These are phyloP conservation scores for Paguma larvata DNA, from an alignment of 2,797 vertebrate species.

Conservation along the genomic window DNA sequence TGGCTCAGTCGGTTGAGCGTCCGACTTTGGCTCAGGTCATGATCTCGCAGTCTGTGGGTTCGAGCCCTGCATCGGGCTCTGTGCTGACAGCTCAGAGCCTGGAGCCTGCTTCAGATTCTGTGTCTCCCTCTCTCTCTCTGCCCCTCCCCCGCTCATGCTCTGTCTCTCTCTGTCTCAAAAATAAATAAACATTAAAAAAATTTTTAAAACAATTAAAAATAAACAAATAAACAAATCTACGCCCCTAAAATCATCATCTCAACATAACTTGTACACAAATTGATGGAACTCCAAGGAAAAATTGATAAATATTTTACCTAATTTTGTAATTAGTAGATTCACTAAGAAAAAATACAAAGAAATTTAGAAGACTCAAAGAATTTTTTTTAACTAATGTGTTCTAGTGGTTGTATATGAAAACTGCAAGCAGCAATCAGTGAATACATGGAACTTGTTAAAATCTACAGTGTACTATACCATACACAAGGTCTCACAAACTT, in stretches of 20 bases:
- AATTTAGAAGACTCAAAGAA: neutral
- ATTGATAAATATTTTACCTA: neutral
- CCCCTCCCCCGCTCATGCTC: too few species aligned
- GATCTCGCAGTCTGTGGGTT: too few species aligned
- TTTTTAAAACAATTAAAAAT: too few species aligned
- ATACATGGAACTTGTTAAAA: neutral
- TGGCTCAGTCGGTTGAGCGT: too few species aligned
- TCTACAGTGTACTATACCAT: neutral
- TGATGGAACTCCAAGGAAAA: neutral
- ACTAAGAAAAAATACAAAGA: neutral
- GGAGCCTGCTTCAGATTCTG: too few species aligned
- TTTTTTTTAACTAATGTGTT: neutral
- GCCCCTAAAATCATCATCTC: neutral
- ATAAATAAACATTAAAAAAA: too few species aligned
- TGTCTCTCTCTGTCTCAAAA: too few species aligned
- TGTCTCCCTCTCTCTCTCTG: too few species aligned
- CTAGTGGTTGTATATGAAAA: neutral
- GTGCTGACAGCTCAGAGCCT: too few species aligned
- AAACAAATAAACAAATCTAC: too few species aligned
- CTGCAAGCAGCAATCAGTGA: neutral
- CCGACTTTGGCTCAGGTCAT: too few species aligned
- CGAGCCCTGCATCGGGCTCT: too few species aligned
- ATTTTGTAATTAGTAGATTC: neutral
- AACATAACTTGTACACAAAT: neutral
- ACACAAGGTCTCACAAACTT: neutral